These are phyloP conservation scores for Hyles vespertilio DNA, from an alignment of 1,140 invertebrate genomes.

Conservation along the genomic window DNA sequence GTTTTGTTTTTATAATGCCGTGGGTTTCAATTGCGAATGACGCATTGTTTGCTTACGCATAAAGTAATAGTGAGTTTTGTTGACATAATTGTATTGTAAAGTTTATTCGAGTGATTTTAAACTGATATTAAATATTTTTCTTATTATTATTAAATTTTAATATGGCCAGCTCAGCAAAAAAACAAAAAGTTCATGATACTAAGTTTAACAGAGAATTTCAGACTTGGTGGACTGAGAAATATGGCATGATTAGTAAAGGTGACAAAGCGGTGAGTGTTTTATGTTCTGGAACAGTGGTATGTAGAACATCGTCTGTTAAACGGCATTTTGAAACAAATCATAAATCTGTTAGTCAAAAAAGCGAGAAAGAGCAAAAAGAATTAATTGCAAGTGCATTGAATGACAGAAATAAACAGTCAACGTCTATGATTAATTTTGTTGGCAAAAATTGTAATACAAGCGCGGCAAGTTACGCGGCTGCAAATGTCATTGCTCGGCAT, in stretches of 20 bases:
- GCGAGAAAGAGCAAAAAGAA: conserved; percentile 15
- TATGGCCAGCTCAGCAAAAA: conserved; percentile 13
- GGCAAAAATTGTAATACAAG: conserved; percentile 17
- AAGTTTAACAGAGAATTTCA: conserved; percentile 10
- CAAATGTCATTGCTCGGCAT: conserved; percentile 15
- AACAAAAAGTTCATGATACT: conserved; percentile 11
- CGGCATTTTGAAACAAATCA: conserved; percentile 14
- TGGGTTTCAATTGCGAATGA: no score
- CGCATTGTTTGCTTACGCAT: no score
- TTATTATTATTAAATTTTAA: conserved; percentile 1
- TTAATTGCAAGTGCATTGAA: conserved; percentile 16
- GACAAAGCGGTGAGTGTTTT: conserved; percentile 2
- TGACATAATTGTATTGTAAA: no score
- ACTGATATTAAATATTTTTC: no score
- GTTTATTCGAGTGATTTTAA: no score
- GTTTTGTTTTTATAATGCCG: no score
- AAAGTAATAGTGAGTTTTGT: no score
- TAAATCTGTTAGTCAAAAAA: conserved; percentile 17
- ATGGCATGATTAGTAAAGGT: conserved; percentile 8
- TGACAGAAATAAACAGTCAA: conserved; percentile 18
- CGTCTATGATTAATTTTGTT: conserved; percentile 15
- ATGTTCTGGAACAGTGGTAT: background rate
- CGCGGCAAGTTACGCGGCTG: conserved; percentile 18
- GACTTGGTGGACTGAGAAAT: conserved; percentile 14
- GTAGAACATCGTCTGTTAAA: no score